A percentile compares a stretch with the other conserved stretches of the same genome.
Evolutionary conservation across 2,888 invertebrate genomes (phyloP).

Genomic region (Halictus ligatus): DNA sequence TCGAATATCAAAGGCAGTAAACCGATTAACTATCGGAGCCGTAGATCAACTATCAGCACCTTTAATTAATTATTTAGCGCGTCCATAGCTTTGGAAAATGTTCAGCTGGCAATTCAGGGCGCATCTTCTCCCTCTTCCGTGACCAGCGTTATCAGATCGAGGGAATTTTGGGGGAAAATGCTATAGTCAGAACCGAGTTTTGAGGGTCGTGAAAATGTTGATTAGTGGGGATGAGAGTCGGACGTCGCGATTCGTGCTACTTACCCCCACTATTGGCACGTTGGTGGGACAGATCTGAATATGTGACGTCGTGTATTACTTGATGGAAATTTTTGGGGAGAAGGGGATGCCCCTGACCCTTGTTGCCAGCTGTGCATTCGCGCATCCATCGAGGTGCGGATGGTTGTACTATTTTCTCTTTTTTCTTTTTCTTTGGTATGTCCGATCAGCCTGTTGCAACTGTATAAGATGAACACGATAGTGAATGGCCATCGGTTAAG

Average conservation of each 20-base stretch:
- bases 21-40: neutral
- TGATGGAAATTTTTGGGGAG: neutral
- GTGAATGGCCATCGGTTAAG: constrained; percentile 30
- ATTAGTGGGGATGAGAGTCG: neutral
- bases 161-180: neutral
- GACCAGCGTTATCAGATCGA: neutral
- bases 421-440: neutral
- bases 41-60: neutral
- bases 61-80: neutral
- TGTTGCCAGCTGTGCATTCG: neutral
- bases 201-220: neutral
- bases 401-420: neutral
- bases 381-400: neutral
- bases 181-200: neutral
- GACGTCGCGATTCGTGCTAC: neutral
- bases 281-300: neutral
- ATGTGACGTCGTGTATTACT: neutral
- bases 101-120: neutral
- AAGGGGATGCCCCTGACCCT: neutral
- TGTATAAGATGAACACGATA: neutral
- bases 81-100: neutral
- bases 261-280: neutral
- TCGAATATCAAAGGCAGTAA: neutral
- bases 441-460: neutral
- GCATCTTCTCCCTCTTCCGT: neutral